Evolutionary conservation across 2,113 vertebrate species (phyloP).

Genomic region (Neolamprologus tretocephalus): DNA sequence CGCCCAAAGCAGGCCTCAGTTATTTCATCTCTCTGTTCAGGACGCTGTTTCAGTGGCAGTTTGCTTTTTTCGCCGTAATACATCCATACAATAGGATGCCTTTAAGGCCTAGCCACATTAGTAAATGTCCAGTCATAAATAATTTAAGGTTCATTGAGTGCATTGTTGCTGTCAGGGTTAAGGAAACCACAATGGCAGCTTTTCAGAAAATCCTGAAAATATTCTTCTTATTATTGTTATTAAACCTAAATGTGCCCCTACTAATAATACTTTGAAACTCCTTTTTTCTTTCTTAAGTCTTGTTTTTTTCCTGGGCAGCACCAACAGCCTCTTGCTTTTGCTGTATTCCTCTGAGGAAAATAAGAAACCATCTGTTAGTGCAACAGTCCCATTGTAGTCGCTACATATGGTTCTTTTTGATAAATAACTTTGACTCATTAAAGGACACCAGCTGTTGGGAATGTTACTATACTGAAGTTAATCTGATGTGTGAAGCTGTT

Average conservation of each 20-base stretch:
- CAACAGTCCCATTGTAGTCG: background rate
- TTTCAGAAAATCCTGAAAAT: background rate
- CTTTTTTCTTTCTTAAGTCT: background rate
- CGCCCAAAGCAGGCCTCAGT: constrained; percentile 12
- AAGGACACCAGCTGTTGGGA: constrained; percentile 19
- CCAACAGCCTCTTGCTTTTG: background rate
- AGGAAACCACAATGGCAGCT: background rate
- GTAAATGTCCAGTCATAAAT: background rate
- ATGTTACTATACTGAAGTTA: background rate
- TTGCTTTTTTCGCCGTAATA: background rate
- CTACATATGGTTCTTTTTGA: constrained; percentile 7
- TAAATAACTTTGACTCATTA: constrained; percentile 32
- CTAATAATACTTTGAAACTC: background rate
- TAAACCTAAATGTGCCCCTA: background rate
- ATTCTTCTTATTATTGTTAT: background rate
- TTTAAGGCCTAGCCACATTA: background rate
- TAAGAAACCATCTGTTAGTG: constrained; percentile 27
- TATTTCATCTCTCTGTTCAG: background rate
- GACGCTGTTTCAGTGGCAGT: constrained; percentile 6
- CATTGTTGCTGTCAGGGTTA: background rate
- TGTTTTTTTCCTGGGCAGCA: background rate
- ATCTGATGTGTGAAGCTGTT: background rate
- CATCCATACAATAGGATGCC: constrained; percentile 27
- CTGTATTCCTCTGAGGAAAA: background rate
- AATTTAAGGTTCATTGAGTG: background rate